Evolutionary conservation across 2,797 vertebrate species (phyloP).

Genomic region (Cirrhinus molitorella): DNA sequence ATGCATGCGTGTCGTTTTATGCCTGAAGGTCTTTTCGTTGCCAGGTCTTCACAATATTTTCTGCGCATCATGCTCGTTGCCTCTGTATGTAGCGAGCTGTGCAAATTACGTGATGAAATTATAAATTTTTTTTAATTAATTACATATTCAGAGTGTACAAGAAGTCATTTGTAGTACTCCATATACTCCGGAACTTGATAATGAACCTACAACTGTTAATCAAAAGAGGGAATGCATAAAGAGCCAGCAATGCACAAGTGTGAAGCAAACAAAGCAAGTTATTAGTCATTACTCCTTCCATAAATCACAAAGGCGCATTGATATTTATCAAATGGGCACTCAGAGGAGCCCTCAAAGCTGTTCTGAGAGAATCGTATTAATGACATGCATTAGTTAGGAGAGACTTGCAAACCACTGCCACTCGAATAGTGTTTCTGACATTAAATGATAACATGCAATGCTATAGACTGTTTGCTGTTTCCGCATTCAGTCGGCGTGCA

Average conservation of each 20-base stretch:
- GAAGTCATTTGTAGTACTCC: not conserved
- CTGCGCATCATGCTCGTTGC: not conserved
- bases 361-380: constrained; percentile 7
- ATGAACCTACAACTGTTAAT: constrained; percentile 37
- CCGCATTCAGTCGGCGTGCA: constrained; percentile 1
- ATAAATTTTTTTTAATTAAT: not conserved
- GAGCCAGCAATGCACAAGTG: not conserved
- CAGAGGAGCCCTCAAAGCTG: not conserved
- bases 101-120: not conserved
- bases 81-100: not conserved
- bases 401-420: constrained; percentile 2
- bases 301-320: constrained; percentile 11
- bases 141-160: not conserved
- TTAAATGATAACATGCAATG: constrained; percentile 11
- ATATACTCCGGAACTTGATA: not conserved
- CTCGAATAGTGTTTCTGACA: not conserved
- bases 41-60: constrained; percentile 19
- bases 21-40: constrained; percentile 23
- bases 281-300: constrained; percentile 9
- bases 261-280: constrained; percentile 13
- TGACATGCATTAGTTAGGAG: constrained; percentile 6
- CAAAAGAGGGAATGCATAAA: constrained; percentile 31
- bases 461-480: not conserved
- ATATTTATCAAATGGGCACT: not conserved
- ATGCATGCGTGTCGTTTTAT: constrained; percentile 24